phyloP scores from a whole-genome alignment of 2,113 vertebrate genomes.

The Neotragus moschatus region DNA sequence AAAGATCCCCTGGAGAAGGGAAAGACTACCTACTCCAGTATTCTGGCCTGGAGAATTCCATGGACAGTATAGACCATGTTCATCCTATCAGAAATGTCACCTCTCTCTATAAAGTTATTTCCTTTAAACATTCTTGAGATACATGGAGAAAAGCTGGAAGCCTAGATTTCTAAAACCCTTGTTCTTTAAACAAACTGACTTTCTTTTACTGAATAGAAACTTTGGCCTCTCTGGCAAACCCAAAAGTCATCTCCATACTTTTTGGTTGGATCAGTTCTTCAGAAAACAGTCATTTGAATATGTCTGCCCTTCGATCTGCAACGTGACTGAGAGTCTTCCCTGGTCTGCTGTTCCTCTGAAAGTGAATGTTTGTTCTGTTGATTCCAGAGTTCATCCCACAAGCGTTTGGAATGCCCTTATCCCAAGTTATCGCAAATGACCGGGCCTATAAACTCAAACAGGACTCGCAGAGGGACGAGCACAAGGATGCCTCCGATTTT shows the following conservation, averaged over 20 bases:
- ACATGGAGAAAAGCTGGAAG: not conserved
- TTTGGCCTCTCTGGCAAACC: not conserved
- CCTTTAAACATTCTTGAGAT: not conserved
- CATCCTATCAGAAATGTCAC: not conserved
- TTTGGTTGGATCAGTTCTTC: not conserved
- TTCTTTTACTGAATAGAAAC: slow-evolving; percentile 2
- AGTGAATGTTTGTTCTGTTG: slow-evolving; percentile 36
- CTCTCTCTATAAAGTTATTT: not conserved
- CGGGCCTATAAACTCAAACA: slow-evolving; percentile 92
- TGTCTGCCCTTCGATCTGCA: not conserved
- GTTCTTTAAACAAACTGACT: not conserved
- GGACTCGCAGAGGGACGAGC: slow-evolving; percentile 88
- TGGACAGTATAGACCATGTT: not conserved
- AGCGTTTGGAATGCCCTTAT: slow-evolving; percentile 95
- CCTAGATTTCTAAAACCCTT: not conserved
- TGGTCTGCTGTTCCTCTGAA: not conserved
- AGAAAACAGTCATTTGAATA: not conserved
- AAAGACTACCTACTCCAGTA: not conserved
- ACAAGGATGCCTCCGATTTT: slow-evolving; percentile 89
- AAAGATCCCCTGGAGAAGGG: not conserved
- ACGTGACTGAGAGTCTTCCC: not conserved
- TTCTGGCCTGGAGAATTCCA: not conserved
- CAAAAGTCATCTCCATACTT: not conserved
- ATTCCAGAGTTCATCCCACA: slow-evolving; percentile 90
- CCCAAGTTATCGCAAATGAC: slow-evolving; percentile 96